Evolutionary conservation across 1,140 invertebrate genomes (phyloP).

Genomic region (Drosophila jambulina): DNA sequence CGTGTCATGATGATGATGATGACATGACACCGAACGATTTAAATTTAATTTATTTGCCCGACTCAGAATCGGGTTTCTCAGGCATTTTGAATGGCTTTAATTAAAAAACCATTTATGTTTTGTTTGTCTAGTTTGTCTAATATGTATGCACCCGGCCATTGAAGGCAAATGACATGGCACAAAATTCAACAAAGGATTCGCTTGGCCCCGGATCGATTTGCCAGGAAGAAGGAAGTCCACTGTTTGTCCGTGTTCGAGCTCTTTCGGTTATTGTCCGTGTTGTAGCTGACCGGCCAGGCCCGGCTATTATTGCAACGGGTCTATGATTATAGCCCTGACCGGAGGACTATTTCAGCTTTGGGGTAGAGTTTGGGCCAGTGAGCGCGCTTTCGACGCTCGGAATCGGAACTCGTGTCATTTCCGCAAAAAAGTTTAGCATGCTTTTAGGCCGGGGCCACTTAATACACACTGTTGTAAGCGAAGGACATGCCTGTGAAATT

Average conservation of each 20-base stretch:
- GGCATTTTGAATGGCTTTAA: constrained; percentile 51
- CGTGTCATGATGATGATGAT: constrained; percentile 5
- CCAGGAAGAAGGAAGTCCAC: constrained; percentile 32
- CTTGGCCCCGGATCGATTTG: constrained; percentile 38
- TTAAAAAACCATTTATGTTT: constrained; percentile 45
- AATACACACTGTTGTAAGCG: constrained; percentile 49
- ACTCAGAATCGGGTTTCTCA: constrained; percentile 4
- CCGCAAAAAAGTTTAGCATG: constrained; percentile 76
- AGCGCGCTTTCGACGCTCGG: constrained; percentile 48
- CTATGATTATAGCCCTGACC: constrained; percentile 47
- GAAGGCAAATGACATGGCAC: constrained; percentile 21
- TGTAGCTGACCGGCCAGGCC: constrained; percentile 13
- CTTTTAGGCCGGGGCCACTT: constrained; percentile 74
- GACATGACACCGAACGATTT: constrained; percentile 25
- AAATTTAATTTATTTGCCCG: constrained; percentile 56
- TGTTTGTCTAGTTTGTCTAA: constrained; percentile 18
- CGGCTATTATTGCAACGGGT: constrained; percentile 38
- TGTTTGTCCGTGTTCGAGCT: constrained; percentile 33
- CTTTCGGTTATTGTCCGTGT: constrained; percentile 34
- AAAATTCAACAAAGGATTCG: constrained; percentile 30
- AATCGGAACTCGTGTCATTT: constrained; percentile 80
- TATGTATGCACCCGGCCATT: constrained; percentile 24
- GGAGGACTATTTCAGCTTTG: constrained; percentile 14
- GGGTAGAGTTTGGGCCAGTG: constrained; percentile 27
- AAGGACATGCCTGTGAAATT: constrained; percentile 36